Evolutionary conservation across 2,113 vertebrate genomes (phyloP).

Genomic region (Melanerpes formicivorus): DNA sequence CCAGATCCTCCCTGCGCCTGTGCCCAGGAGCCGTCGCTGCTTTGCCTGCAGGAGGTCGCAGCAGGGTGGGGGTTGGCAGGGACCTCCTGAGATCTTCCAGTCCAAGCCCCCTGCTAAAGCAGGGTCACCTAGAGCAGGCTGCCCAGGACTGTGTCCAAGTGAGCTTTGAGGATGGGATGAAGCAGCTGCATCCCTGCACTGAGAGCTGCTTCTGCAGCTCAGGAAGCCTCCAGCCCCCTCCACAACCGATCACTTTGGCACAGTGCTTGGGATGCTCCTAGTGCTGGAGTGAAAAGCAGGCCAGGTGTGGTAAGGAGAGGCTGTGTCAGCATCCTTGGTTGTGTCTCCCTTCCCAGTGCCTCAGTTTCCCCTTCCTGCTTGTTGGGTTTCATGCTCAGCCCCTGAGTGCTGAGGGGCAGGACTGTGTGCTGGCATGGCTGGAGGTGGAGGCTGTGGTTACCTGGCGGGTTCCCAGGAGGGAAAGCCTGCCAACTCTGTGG

Average conservation of each 20-base stretch:
- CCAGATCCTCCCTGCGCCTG: fast-evolving
- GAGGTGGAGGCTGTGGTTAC: background rate
- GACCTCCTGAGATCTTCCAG: no score
- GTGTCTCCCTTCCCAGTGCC: background rate
- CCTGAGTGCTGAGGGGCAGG: background rate
- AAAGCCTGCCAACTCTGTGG: background rate
- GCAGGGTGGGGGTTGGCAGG: no score
- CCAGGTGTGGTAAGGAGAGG: background rate
- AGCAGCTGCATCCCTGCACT: background rate
- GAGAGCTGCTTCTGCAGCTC: background rate
- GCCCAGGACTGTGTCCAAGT: no score
- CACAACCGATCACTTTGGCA: fast-evolving
- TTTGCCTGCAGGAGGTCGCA: fast-evolving
- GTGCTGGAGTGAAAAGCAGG: fast-evolving
- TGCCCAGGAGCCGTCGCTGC: fast-evolving
- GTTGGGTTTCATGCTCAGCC: background rate
- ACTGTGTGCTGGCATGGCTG: background rate
- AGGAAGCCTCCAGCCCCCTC: background rate
- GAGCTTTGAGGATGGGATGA: background rate
- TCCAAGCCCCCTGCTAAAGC: no score
- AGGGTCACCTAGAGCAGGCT: no score
- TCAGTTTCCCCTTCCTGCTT: background rate
- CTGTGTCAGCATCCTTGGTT: background rate
- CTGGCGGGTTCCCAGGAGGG: background rate
- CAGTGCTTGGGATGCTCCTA: background rate